A percentile compares a stretch with the other conserved stretches of the same genome.
These are phyloP conservation scores for Oligia latruncula DNA, from an alignment of 2,888 invertebrate species.

Conservation along the genomic window DNA sequence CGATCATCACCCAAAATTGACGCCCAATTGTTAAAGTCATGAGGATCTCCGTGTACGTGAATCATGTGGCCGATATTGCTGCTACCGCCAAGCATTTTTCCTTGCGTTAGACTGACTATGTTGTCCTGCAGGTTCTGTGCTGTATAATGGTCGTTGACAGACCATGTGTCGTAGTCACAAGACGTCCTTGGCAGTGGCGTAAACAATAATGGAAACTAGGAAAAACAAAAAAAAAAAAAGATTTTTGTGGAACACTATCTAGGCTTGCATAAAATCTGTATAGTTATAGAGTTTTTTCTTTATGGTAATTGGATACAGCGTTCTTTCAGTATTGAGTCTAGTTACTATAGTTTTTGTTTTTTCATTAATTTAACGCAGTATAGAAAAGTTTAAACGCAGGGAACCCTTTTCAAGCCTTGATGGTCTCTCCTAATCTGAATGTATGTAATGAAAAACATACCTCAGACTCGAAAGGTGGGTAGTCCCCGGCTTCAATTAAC, in stretches of 20 bases:
- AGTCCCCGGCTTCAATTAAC: slow-evolving; percentile 51
- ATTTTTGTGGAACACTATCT: neutral
- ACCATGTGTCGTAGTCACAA: slow-evolving; percentile 68
- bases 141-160: slow-evolving; percentile 66
- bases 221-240: slow-evolving; percentile 1
- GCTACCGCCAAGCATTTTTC: slow-evolving; percentile 76
- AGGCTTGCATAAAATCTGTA: neutral
- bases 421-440: neutral
- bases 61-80: slow-evolving; percentile 69
- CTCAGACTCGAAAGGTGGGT: slow-evolving; percentile 42
- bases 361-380: neutral
- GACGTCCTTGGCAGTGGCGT: slow-evolving; percentile 57
- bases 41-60: slow-evolving; percentile 65
- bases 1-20: slow-evolving; percentile 59
- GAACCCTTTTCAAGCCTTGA: neutral
- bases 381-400: neutral
- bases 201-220: slow-evolving; percentile 71
- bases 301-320: neutral
- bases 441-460: slow-evolving; percentile 35
- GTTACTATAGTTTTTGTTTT: neutral
- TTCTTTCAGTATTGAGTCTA: neutral
- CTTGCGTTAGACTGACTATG: slow-evolving; percentile 64
- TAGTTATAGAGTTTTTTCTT: neutral
- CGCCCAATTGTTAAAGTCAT: slow-evolving; percentile 72
- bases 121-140: slow-evolving; percentile 57